Base-by-base conservation (phyloP, 2,113 vertebrate genomes). In the Ranitomeya variabilis region DNA sequence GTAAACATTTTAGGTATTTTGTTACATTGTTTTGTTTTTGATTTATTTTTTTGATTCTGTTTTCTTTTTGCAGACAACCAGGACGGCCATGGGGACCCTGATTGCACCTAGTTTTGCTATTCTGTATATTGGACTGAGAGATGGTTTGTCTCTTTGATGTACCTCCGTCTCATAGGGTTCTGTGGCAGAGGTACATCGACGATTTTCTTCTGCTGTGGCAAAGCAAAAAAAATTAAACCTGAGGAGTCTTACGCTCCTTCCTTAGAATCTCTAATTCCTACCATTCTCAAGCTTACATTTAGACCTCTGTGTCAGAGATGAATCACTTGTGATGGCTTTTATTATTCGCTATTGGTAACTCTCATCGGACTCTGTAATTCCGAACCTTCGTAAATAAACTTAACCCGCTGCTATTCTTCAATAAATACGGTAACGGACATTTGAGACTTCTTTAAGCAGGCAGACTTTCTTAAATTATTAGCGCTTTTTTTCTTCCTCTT, bases 1-100 rank as follows among this genome's bases (percentile, higher is more conserved):
- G 19, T 83, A 69, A 69, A 52, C 6, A n/a, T 45, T 77, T 54
- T 74, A 80, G 64, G 55, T 60, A 80, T 81, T 69, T 80, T 87
- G 13, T 81, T 81, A 73, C 62, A 79, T 26, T 87, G 37, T 78
- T 80, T 7, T 80, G 18, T 79, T 21, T 76, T 76, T 74, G 83
- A 88, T 77, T 88, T 83, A 88, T 88, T 88, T 82, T 88, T 88
- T 83, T 74, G 87, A 88, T 88, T 88, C 80, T 88, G 73, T 88
- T 88, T 83, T 88, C 87, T 88, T 88, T 88, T 88, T 83, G n/a
- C 87, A 88, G 87, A 88, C 87, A 62, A 77, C 87, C 87, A 83
- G 87, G 87, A 88, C 87, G 87, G 87, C 80, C 80, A 83, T 83
- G 87, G 67, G 87, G 81, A 88, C 80, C 71, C 81, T 74, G 87